Percentiles rank a stretch among this genome's conserved stretches.
phyloP scores from a whole-genome alignment of 2,888 invertebrate genomes.

The Drosophila percnosoma region DNA sequence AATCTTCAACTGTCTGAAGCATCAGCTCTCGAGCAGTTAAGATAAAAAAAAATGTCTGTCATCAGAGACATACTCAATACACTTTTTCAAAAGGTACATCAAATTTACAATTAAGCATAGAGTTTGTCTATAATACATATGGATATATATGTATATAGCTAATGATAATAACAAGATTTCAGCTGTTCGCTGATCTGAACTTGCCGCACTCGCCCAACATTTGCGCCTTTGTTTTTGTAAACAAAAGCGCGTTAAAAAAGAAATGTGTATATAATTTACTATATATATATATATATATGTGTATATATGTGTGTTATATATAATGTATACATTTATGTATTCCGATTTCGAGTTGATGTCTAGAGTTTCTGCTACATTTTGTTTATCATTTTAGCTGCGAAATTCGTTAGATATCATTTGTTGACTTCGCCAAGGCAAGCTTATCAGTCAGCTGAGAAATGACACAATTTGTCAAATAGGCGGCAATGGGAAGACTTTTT shows the following conservation, averaged over 20 bases:
- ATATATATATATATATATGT: neutral
- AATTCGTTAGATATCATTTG: constrained; percentile 35
- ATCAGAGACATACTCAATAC: neutral
- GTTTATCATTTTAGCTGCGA: constrained; percentile 12
- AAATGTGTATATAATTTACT: constrained; percentile 14
- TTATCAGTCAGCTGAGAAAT: constrained; percentile 57
- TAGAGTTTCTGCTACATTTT: constrained; percentile 2
- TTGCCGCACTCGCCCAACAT: neutral
- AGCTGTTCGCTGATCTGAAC: neutral
- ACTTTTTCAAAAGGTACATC: neutral
- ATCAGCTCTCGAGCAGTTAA: constrained; percentile 13
- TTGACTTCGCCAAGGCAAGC: constrained; percentile 24
- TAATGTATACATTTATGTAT: constrained; percentile 3
- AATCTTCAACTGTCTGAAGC: constrained; percentile 7
- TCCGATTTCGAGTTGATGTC: constrained; percentile 7
- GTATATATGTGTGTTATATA: neutral
- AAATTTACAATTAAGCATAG: neutral
- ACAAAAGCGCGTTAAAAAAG: constrained; percentile 21
- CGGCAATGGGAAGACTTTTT: constrained; percentile 13
- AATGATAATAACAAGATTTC: neutral
- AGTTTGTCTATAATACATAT: neutral
- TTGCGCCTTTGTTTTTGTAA: constrained; percentile 31
- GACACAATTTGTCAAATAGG: constrained; percentile 66
- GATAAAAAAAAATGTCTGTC: constrained; percentile 13
- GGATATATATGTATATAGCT: neutral